These are phyloP conservation scores for Drosophila leonis DNA, from an alignment of 2,888 invertebrate genomes.

Conservation along the genomic window DNA sequence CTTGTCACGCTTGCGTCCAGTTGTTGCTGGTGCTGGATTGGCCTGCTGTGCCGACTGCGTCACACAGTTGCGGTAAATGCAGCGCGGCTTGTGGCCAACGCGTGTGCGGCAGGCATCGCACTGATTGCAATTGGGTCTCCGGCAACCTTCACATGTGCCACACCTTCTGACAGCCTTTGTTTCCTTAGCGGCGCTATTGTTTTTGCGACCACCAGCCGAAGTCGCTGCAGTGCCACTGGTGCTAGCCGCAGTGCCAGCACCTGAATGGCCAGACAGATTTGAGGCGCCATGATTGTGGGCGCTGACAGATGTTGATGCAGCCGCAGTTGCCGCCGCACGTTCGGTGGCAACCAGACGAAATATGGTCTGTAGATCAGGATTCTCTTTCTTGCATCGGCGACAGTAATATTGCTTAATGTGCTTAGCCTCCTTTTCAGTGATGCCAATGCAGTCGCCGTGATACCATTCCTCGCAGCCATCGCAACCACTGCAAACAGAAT, in stretches of 20 bases:
- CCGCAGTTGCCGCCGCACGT: slow-evolving; percentile 50
- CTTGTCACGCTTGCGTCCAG: slow-evolving; percentile 76
- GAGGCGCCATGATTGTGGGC: slow-evolving; percentile 11
- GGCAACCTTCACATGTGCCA: slow-evolving; percentile 91
- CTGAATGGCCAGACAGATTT: not conserved
- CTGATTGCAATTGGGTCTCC: slow-evolving; percentile 83
- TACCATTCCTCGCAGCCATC: slow-evolving; percentile 99
- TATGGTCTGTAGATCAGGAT: slow-evolving; percentile 90
- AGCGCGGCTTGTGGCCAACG: slow-evolving; percentile 86
- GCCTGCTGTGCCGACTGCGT: slow-evolving; percentile 46
- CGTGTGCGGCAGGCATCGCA: slow-evolving; percentile 84
- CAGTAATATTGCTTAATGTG: slow-evolving; percentile 97
- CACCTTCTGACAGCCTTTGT: slow-evolving; percentile 86
- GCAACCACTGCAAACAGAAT: slow-evolving; percentile 89
- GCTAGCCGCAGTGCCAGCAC: not conserved
- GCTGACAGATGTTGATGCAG: slow-evolving; percentile 18
- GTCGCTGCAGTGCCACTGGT: slow-evolving; percentile 1
- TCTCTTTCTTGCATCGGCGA: slow-evolving; percentile 92
- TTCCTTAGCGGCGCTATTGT: slow-evolving; percentile 37
- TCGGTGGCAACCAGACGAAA: slow-evolving; percentile 84
- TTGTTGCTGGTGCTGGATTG: slow-evolving; percentile 21
- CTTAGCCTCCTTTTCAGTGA: slow-evolving; percentile 96
- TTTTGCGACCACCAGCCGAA: slow-evolving; percentile 28
- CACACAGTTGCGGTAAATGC: slow-evolving; percentile 86
- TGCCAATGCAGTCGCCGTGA: slow-evolving; percentile 98